These are phyloP conservation scores for Parazoanthus atlanticus DNA, from an alignment of 92 coral and sea anemone genomes.

Conservation along the genomic window DNA sequence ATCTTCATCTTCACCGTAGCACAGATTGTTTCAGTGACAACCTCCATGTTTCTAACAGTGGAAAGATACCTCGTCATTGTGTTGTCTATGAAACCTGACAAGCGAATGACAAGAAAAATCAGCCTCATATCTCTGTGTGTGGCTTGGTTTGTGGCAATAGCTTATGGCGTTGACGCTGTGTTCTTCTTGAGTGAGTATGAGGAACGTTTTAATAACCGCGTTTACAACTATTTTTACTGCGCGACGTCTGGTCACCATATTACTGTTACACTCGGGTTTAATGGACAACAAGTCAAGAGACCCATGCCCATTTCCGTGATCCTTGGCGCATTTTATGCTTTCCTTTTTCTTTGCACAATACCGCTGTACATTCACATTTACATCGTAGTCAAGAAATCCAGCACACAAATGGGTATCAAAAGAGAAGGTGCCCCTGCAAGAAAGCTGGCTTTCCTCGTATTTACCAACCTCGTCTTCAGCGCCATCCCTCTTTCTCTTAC, in stretches of 20 bases:
- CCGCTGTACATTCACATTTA: constrained; percentile 72
- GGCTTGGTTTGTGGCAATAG: constrained; percentile 57
- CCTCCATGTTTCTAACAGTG: constrained; percentile 58
- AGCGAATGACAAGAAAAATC: constrained; percentile 32
- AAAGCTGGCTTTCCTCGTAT: constrained; percentile 58
- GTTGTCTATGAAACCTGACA: constrained; percentile 65
- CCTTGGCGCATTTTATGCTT: constrained; percentile 44
- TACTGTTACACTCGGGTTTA: neutral
- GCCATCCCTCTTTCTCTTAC: neutral
- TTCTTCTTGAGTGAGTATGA: neutral
- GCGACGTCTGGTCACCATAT: neutral
- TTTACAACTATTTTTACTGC: neutral
- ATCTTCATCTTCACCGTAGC: constrained; percentile 19
- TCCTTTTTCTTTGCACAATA: constrained; percentile 53
- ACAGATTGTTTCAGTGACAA: constrained; percentile 51
- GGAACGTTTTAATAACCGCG: neutral
- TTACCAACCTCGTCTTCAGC: constrained; percentile 55
- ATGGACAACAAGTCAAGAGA: neutral
- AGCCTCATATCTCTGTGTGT: constrained; percentile 17
- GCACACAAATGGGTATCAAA: constrained; percentile 64
- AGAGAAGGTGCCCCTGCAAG: constrained; percentile 72
- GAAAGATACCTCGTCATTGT: constrained; percentile 67
- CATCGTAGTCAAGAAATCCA: constrained; percentile 57
- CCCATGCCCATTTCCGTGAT: constrained; percentile 58
- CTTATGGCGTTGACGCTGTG: neutral